Conservation (phyloP, 2,797 vertebrate genomes). For the Anniella stebbinsi region DNA sequence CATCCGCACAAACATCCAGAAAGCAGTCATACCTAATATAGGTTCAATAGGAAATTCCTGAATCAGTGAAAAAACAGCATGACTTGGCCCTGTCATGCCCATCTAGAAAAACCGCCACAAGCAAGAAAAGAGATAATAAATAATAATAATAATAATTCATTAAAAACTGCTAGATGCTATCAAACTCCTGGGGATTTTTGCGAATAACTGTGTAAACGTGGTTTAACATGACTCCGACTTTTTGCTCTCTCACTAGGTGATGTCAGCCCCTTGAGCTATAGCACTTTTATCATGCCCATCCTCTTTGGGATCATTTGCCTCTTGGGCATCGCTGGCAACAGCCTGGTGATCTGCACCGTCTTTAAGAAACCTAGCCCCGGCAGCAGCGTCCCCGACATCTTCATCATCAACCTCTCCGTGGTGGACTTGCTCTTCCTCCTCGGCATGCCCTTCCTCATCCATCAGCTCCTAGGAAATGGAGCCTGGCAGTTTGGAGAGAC, state of each 20-base stretch:
- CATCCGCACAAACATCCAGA: no score
- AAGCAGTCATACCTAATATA: no score
- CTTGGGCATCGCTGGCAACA: conserved; percentile 58
- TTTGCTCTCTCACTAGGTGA: conserved; percentile 26
- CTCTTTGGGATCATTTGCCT: conserved; percentile 66
- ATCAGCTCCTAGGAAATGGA: conserved; percentile 65
- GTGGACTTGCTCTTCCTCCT: conserved; percentile 68
- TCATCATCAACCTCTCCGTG: conserved; percentile 64
- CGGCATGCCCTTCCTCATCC: conserved; percentile 67
- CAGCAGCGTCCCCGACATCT: conserved; percentile 58
- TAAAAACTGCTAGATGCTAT: no score
- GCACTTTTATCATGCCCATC: conserved; percentile 58
- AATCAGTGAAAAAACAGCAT: no score
- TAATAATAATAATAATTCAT: no score
- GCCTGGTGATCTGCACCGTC: conserved; percentile 56
- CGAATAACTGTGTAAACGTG: not conserved
- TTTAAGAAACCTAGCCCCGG: conserved; percentile 60
- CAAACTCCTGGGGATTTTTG: not conserved
- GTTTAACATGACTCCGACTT: conserved; percentile 24
- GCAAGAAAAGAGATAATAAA: no score
- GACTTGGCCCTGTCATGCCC: no score
- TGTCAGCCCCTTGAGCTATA: conserved; percentile 38
- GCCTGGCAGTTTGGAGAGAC: conserved; percentile 62
- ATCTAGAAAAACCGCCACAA: no score
- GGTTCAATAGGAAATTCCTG: no score